Evolutionary conservation across 2,888 invertebrate genomes (phyloP).

Genomic region (Operophtera brumata): DNA sequence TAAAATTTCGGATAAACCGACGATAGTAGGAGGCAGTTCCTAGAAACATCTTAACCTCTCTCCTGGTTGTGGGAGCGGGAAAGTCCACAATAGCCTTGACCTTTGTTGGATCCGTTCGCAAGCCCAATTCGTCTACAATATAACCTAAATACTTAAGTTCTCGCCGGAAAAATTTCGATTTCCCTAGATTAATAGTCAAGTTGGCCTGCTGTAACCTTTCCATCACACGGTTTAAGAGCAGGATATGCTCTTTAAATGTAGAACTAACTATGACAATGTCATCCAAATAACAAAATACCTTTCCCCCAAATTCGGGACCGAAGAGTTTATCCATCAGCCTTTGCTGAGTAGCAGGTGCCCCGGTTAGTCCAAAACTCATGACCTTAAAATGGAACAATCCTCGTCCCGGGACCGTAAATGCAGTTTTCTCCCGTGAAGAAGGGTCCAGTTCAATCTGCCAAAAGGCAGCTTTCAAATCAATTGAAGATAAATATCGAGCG

Average conservation of each 20-base stretch:
- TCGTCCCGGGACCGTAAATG: too few species aligned
- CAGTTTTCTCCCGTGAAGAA: conserved; percentile 9
- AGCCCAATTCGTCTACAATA: background rate
- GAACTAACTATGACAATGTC: too few species aligned
- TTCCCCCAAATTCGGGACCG: too few species aligned
- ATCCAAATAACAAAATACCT: too few species aligned
- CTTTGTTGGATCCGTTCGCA: background rate
- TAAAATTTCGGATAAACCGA: background rate
- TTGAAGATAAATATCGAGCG: conserved; percentile 24
- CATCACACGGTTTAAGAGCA: too few species aligned
- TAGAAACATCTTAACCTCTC: too few species aligned
- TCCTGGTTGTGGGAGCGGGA: background rate
- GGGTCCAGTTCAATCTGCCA: conserved; percentile 5
- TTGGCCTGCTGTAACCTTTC: too few species aligned
- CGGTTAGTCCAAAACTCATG: conserved; percentile 14
- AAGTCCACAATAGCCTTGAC: background rate
- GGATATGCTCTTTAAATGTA: too few species aligned
- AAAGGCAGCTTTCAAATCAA: conserved; percentile 27
- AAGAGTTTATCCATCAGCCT: conserved; percentile 19
- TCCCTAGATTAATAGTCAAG: too few species aligned
- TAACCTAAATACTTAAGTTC: background rate
- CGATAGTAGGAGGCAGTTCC: background rate
- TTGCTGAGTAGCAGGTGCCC: conserved; percentile 19
- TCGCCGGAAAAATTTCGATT: too few species aligned
- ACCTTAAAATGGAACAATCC: conserved; percentile 10